phyloP scores from a whole-genome alignment of 2,888 invertebrate genomes.

The Ceramica pisi region DNA sequence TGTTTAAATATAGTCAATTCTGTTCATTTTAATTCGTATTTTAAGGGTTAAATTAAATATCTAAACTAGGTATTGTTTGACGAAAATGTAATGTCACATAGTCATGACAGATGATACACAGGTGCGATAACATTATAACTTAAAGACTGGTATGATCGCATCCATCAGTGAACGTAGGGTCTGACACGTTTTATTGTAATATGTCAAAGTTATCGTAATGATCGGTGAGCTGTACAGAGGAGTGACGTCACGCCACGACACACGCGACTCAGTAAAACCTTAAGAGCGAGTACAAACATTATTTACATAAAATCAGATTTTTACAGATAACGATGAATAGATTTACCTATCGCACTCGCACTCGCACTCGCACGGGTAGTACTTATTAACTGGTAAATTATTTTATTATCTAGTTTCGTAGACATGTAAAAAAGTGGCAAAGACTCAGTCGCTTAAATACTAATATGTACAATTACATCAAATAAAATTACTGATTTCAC shows the following conservation, averaged over 20 bases:
- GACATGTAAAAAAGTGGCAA: constrained; percentile 90
- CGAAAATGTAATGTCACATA: constrained; percentile 33
- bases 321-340: constrained; percentile 79
- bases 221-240: constrained; percentile 45
- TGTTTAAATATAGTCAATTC: background rate
- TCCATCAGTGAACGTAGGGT: constrained; percentile 22
- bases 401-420: constrained; percentile 79
- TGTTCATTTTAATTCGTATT: background rate
- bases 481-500: constrained; percentile 57
- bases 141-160: background rate
- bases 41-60: background rate
- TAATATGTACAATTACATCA: constrained; percentile 83
- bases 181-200: constrained; percentile 16
- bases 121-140: constrained; percentile 9
- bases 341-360: constrained; percentile 67
- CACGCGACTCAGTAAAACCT: constrained; percentile 68
- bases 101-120: constrained; percentile 10
- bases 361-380: constrained; percentile 20
- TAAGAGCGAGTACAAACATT: constrained; percentile 82
- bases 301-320: constrained; percentile 83
- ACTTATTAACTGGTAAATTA: constrained; percentile 69
- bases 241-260: constrained; percentile 21
- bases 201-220: constrained; percentile 23
- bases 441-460: constrained; percentile 87
- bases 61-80: constrained; percentile 12